Conservation (phyloP, 2,113 vertebrate species). For the Gobiocypris rarus region DNA sequence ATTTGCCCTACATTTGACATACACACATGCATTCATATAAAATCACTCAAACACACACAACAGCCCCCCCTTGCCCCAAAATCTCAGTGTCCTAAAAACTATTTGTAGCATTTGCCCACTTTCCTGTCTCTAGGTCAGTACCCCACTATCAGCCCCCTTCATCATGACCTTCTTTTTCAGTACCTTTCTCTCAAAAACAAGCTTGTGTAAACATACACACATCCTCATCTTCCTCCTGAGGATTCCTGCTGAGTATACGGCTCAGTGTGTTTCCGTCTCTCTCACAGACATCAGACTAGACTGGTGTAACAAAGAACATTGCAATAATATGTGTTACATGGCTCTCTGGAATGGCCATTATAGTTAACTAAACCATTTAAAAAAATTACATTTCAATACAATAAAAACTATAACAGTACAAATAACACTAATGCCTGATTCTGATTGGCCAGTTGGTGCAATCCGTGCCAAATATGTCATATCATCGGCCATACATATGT, state of each 20-base stretch:
- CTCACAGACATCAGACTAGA: background rate
- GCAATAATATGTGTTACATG: background rate
- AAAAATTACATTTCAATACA: background rate
- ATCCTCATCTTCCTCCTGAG: background rate
- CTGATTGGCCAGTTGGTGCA: too few relatives aligned
- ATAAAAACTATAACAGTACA: too few relatives aligned
- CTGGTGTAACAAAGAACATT: background rate
- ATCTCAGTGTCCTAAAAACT: slow-evolving; percentile 46
- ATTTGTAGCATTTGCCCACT: slow-evolving; percentile 39
- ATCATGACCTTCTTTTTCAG: slow-evolving; percentile 20
- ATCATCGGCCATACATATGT: background rate
- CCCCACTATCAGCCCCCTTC: background rate
- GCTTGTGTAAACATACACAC: background rate
- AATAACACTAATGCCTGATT: too few relatives aligned
- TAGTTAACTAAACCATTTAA: background rate
- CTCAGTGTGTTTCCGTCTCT: slow-evolving; percentile 8
- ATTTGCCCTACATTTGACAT: slow-evolving; percentile 38
- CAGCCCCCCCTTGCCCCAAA: slow-evolving; percentile 33
- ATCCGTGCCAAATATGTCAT: too few relatives aligned
- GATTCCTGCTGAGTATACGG: background rate
- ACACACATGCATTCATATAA: background rate
- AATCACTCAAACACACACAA: slow-evolving; percentile 32
- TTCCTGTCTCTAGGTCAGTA: background rate
- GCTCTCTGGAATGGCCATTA: background rate
- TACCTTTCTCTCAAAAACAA: slow-evolving; percentile 6